Conservation (phyloP, 2,797 vertebrate species). For the Carcharodon carcharias region DNA sequence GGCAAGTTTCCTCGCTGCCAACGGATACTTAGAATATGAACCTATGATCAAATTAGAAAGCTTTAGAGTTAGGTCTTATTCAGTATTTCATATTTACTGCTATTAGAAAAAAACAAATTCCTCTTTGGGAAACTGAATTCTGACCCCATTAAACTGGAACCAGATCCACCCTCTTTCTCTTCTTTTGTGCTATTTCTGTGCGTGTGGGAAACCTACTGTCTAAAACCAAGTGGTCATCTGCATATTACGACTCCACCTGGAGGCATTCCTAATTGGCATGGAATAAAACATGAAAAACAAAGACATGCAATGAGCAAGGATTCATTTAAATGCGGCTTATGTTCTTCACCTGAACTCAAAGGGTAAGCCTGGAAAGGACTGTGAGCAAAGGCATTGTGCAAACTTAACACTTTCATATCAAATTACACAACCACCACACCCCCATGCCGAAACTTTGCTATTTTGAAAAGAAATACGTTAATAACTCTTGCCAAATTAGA, state of each 20-base stretch:
- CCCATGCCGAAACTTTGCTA: background rate
- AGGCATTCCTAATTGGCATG: slow-evolving; percentile 11
- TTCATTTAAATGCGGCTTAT: background rate
- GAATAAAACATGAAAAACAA: background rate
- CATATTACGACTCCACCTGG: background rate
- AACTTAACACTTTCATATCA: background rate
- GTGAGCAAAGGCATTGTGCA: background rate
- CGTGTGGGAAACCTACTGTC: background rate
- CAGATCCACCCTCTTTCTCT: background rate
- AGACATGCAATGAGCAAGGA: background rate
- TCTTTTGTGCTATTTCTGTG: background rate
- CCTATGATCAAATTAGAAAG: background rate
- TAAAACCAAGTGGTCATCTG: background rate
- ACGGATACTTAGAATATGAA: background rate
- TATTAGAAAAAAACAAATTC: background rate
- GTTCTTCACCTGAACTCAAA: background rate
- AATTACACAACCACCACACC: background rate
- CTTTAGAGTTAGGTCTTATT: background rate
- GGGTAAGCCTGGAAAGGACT: background rate
- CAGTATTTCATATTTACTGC: background rate
- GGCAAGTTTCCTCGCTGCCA: background rate
- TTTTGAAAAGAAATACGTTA: background rate
- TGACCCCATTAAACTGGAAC: background rate
- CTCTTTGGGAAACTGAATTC: background rate
- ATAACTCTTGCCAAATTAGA: background rate